Conservation (phyloP, 2,113 vertebrate genomes). For the Cololabis saira region DNA sequence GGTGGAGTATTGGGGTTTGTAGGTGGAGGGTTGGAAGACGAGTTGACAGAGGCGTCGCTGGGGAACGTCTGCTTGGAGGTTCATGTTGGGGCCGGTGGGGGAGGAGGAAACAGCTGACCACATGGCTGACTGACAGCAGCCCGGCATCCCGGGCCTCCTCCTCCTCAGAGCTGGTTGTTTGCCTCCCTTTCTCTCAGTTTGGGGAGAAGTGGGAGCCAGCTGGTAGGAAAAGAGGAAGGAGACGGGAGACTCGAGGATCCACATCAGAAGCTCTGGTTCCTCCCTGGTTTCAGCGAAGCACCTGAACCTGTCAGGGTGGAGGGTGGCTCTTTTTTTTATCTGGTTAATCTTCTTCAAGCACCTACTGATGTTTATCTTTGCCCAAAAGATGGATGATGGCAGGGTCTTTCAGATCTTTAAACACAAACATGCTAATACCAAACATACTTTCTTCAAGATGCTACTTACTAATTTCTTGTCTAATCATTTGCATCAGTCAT, state of each 20-base stretch:
- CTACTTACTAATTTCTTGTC: no score
- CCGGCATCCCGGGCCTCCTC: constrained; percentile 20
- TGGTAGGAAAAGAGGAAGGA: constrained; percentile 31
- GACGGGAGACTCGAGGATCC: constrained; percentile 6
- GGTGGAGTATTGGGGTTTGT: constrained; percentile 10
- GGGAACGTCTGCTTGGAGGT: constrained; percentile 36
- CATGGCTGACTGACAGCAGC: constrained; percentile 55
- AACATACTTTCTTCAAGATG: no score
- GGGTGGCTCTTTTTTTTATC: not conserved
- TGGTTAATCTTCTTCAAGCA: constrained; percentile 5
- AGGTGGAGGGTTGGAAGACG: constrained; percentile 21
- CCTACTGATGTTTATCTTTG: constrained; percentile 13
- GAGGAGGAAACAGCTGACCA: constrained; percentile 60
- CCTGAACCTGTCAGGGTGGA: constrained; percentile 11
- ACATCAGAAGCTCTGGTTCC: no score
- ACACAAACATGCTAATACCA: not conserved
- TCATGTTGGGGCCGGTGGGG: constrained; percentile 1
- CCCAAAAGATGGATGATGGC: not conserved
- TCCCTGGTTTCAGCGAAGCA: constrained; percentile 28
- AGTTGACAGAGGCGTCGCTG: constrained; percentile 57
- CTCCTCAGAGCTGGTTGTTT: constrained; percentile 52
- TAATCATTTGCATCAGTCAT: no score
- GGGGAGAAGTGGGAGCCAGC: constrained; percentile 16
- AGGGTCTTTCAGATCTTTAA: constrained; percentile 7
- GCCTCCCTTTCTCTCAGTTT: constrained; percentile 15